Evolutionary conservation across 2,888 invertebrate species (phyloP).

Genomic region (Erebia ligea): DNA sequence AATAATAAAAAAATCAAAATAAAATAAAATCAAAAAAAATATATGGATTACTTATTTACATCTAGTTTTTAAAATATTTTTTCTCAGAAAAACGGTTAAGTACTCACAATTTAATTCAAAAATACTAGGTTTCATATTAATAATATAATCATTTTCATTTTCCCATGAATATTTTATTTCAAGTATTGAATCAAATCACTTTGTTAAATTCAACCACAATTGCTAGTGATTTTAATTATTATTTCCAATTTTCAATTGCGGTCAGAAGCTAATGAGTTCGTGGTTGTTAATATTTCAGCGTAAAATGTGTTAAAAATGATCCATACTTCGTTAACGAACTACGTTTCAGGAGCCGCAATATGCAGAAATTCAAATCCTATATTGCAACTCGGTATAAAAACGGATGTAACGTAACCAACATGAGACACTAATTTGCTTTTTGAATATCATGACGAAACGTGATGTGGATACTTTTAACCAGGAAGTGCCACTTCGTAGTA

Average conservation of each 20-base stretch:
- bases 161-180: background rate
- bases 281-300: conserved; percentile 21
- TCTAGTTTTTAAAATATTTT: no score
- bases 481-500: background rate
- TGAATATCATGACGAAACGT: background rate
- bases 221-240: conserved; percentile 39
- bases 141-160: background rate
- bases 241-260: conserved; percentile 35
- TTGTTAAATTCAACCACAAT: conserved; percentile 29
- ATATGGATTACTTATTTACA: no score
- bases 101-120: no score
- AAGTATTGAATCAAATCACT: conserved; percentile 23
- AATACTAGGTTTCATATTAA: no score
- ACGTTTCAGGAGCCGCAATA: background rate
- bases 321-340: background rate
- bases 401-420: background rate
- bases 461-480: background rate
- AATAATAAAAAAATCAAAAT: no score
- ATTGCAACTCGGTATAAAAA: background rate
- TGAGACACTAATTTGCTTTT: background rate
- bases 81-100: no score
- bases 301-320: background rate
- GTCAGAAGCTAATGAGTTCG: conserved; percentile 33
- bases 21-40: no score
- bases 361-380: background rate